phyloP scores from a whole-genome alignment of 2,888 invertebrate genomes.

The Lucinisca nassula region DNA sequence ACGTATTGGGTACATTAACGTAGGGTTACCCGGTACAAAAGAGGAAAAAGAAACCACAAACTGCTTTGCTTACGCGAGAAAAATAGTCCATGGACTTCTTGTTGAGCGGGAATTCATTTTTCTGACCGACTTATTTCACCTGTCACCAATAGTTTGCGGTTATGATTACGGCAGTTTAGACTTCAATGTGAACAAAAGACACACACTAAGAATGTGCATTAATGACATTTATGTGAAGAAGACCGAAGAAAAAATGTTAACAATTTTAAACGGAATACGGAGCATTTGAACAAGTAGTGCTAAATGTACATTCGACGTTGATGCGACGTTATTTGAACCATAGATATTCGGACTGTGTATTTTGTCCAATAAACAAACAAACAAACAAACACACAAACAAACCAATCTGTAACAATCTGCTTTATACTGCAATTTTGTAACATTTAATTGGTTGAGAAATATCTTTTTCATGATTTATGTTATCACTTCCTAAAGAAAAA shows the following conservation, averaged over 20 bases:
- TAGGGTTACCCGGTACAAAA: not conserved
- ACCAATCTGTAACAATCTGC: too few species aligned
- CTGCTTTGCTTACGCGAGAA: not conserved
- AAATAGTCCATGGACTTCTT: not conserved
- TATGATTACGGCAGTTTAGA: not conserved
- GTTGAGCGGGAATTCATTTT: not conserved
- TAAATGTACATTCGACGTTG: too few species aligned
- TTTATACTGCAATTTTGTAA: too few species aligned
- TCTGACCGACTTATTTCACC: not conserved
- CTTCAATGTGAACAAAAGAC: not conserved
- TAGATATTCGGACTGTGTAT: too few species aligned
- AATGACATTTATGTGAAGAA: not conserved
- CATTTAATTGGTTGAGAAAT: too few species aligned
- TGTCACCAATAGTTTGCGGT: not conserved
- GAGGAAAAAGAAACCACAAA: not conserved
- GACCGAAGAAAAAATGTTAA: conserved; percentile 7
- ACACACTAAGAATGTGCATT: not conserved
- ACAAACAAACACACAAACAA: too few species aligned
- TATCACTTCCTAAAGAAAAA: too few species aligned
- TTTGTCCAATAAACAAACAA: too few species aligned
- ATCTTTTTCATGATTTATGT: too few species aligned
- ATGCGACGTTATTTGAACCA: too few species aligned
- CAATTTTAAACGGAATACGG: not conserved
- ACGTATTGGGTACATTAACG: not conserved
- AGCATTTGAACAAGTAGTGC: too few species aligned